phyloP scores from a whole-genome alignment of 2,888 invertebrate genomes.

The Nomada fucata region DNA sequence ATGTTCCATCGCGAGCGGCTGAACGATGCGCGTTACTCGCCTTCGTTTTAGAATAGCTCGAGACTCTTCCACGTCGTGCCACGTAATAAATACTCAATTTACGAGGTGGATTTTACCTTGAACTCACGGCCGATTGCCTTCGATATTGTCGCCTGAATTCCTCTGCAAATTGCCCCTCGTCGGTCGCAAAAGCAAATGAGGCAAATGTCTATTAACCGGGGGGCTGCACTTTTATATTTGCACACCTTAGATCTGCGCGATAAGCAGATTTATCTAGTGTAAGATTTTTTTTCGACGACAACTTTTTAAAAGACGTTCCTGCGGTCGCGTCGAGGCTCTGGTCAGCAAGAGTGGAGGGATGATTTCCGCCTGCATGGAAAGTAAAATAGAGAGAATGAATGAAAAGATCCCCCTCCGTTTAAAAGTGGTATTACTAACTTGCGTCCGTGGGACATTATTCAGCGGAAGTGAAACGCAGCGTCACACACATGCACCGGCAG shows the following conservation, averaged over 20 bases:
- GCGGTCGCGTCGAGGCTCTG: not conserved
- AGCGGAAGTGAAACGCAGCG: not conserved
- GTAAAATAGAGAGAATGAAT: not conserved
- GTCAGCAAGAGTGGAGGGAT: not conserved
- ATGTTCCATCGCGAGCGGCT: too few relatives aligned
- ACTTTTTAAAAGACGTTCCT: not conserved
- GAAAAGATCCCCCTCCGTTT: not conserved
- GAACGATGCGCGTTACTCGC: not conserved
- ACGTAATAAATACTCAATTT: constrained; percentile 5
- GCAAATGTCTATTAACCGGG: not conserved
- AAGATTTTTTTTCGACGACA: not conserved
- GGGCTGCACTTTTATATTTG: constrained; percentile 1
- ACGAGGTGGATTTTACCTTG: constrained; percentile 44
- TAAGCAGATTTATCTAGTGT: constrained; percentile 4
- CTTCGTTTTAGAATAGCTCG: not conserved
- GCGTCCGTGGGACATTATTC: constrained; percentile 28
- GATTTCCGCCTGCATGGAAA: not conserved
- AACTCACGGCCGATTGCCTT: constrained; percentile 47
- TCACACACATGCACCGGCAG: not conserved
- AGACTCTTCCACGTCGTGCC: not conserved
- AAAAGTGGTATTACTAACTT: constrained; percentile 31
- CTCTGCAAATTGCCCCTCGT: constrained; percentile 26
- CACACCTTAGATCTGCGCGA: not conserved
- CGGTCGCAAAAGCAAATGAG: constrained; percentile 5
- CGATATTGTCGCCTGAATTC: constrained; percentile 42